Conservation (phyloP, 2,113 vertebrate genomes). For the Cheirogaleus medius region DNA sequence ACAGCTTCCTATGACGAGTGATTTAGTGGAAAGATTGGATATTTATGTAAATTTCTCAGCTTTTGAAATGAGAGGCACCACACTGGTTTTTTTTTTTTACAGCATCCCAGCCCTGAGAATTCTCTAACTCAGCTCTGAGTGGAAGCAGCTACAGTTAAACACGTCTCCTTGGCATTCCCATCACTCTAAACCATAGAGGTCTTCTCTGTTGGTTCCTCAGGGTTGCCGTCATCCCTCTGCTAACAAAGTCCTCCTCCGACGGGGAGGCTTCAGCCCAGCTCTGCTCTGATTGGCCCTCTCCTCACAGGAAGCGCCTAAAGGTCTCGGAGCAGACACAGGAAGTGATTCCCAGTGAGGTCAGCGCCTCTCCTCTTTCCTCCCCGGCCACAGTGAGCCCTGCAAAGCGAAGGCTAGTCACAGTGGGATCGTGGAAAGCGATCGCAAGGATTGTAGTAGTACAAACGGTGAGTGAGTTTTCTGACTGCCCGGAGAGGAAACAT, state of each 20-base stretch:
- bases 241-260: neutral
- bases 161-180: neutral
- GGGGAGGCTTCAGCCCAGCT: neutral
- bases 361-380: neutral
- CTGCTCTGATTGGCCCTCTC: neutral
- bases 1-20: neutral
- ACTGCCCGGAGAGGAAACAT: neutral
- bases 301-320: neutral
- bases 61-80: neutral
- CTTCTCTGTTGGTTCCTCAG: neutral
- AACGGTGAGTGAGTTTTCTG: conserved; percentile 46
- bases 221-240: neutral
- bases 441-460: neutral
- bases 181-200: neutral
- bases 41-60: neutral
- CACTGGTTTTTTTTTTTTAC: neutral
- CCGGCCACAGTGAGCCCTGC: neutral
- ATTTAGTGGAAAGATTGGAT: neutral
- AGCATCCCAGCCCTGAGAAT: neutral
- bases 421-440: neutral
- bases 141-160: neutral
- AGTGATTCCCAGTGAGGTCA: neutral
- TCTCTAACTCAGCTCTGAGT: neutral
- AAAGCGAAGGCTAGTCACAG: neutral
- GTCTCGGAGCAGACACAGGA: neutral